phyloP scores from a whole-genome alignment of 2,888 invertebrate genomes.

The Perizoma flavofasciatum region DNA sequence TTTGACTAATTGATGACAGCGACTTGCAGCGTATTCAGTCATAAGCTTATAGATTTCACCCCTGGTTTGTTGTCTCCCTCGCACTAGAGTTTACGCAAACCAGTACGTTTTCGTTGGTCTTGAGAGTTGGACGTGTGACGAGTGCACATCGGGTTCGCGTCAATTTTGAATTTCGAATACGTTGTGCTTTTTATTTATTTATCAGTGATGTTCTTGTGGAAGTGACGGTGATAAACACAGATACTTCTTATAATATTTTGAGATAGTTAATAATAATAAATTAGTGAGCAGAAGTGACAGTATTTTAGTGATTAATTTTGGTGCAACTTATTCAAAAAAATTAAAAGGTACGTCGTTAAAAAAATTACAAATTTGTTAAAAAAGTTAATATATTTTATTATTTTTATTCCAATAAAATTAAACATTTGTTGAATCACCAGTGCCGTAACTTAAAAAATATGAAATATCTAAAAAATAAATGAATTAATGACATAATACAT shows the following conservation, averaged over 20 bases:
- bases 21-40: constrained; percentile 41
- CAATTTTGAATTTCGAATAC: constrained; percentile 38
- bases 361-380: too few relatives aligned
- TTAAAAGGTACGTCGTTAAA: constrained; percentile 23
- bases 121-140: constrained; percentile 26
- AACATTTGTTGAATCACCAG: too few relatives aligned
- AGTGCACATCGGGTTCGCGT: constrained; percentile 26
- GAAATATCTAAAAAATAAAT: too few relatives aligned
- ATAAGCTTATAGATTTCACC: constrained; percentile 67
- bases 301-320: constrained; percentile 25
- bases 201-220: constrained; percentile 15
- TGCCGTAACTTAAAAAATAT: too few relatives aligned
- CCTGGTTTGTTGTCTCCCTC: constrained; percentile 56
- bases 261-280: constrained; percentile 1
- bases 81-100: constrained; percentile 50
- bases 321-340: constrained; percentile 18
- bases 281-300: constrained; percentile 22
- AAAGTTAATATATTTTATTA: background rate
- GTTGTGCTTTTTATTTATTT: constrained; percentile 31
- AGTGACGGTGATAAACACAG: constrained; percentile 23
- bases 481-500: too few relatives aligned
- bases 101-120: constrained; percentile 54
- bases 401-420: background rate
- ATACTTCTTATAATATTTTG: constrained; percentile 8
- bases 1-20: constrained; percentile 25